phyloP scores from a whole-genome alignment of 2,888 invertebrate species.

The Cheilosia vulpina region DNA sequence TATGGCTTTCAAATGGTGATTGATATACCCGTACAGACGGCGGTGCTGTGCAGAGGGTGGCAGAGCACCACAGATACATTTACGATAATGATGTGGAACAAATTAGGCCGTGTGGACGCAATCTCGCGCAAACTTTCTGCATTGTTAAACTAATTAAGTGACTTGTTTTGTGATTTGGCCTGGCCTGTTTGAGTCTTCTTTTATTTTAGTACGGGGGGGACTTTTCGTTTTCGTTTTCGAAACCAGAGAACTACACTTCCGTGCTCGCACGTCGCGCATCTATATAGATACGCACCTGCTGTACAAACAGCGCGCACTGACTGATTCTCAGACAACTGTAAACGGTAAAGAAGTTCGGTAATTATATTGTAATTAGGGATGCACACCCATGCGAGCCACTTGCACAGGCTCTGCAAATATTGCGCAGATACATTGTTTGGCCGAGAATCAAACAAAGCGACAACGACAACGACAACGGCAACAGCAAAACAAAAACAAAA shows the following conservation, averaged over 20 bases:
- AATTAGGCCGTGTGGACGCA: conserved; percentile 54
- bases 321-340: conserved; percentile 41
- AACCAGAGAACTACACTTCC: conserved; percentile 44
- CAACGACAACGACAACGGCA: background rate
- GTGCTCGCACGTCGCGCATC: conserved; percentile 27
- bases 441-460: conserved; percentile 34
- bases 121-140: conserved; percentile 75
- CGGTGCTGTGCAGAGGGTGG: background rate
- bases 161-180: conserved; percentile 62
- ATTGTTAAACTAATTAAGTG: conserved; percentile 82
- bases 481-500: background rate
- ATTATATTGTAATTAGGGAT: conserved; percentile 84
- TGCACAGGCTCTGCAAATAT: conserved; percentile 56
- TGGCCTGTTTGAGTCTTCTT: conserved; percentile 18
- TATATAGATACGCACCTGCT: conserved; percentile 55
- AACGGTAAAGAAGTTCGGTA: conserved; percentile 80
- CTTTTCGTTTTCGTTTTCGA: conserved; percentile 2
- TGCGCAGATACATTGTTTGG: conserved; percentile 58
- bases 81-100: conserved; percentile 65
- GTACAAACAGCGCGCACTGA: conserved; percentile 18
- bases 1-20: conserved; percentile 41
- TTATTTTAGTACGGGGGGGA: conserved; percentile 29
- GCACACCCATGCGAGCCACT: conserved; percentile 77
- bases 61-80: conserved; percentile 3
- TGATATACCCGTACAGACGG: conserved; percentile 19